Base-by-base conservation (phyloP, 2,113 vertebrate species). In the Pionites leucogaster region DNA sequence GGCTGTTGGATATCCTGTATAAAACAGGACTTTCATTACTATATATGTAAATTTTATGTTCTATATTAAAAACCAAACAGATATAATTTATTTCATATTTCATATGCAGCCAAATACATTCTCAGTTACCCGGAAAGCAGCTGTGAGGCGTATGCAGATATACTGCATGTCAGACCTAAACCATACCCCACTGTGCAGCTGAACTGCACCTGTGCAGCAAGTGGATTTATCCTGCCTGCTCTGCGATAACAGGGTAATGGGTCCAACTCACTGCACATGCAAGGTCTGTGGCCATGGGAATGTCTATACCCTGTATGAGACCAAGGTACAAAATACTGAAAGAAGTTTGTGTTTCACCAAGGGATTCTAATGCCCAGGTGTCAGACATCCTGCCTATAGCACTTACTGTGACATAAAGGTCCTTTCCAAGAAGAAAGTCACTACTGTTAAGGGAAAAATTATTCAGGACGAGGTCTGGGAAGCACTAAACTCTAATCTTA, bases 1-100 rank as follows among this genome's bases (percentile, higher is more conserved):
- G 49, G 31, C 49, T 78, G 25, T n/a, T 81, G 35, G 17, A 31
- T 86, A 91, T 46, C 50, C 18, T 78, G 27, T 50, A 71, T 50
- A 71, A 92, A 84, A 42, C 13, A 25, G 17, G 16, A 70, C 83
- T 86, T 86, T 91, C 29, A 59, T 81, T 90, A 75, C 71, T 80
- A 49, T 41, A 13, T 41, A 72, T 82, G 80, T 86, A 75, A 88
- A 82, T 50, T 50, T 74, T 42, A 83, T 47, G 6, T 17, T 60
- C 55, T 55, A 0, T 55, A 82, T 53, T 65, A 49, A 86, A 91
- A 84, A 17, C 42, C 35, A 71, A 84, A 59, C 23, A 72, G 25
- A 62, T 70, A 77, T 6, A 39, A 78, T 84, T 90, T 55, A 41
- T 71, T 80, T 80, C 64, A 17, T 77, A 37, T 85, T 92, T 92